Evolutionary conservation across 53 echinoderm and acorn worm genomes (phyloP).

Genomic region (Paracentrotus lividus): DNA sequence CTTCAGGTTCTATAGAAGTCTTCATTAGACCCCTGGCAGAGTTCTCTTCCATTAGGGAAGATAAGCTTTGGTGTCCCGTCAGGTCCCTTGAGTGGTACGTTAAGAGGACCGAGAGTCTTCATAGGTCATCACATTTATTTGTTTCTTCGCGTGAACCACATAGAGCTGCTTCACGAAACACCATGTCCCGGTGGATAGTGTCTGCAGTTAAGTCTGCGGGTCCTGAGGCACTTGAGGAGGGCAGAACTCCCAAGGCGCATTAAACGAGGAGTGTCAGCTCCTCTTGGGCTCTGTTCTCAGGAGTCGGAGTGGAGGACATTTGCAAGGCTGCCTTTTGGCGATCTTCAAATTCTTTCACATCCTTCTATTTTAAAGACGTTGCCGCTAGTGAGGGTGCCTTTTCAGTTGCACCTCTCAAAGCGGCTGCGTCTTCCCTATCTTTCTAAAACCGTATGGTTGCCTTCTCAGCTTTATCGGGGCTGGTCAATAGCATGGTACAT

Average conservation of each 20-base stretch:
- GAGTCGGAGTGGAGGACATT: no score
- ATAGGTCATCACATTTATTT: not conserved
- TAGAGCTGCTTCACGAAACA: not conserved
- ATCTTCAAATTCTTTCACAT: not conserved
- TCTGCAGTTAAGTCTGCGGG: conserved; percentile 1
- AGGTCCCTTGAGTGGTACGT: conserved; percentile 40
- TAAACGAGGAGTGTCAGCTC: no score
- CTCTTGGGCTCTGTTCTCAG: no score
- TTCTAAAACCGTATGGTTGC: no score
- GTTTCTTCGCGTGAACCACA: conserved; percentile 2
- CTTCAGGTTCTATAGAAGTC: not conserved
- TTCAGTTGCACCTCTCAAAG: no score
- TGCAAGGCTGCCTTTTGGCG: not conserved
- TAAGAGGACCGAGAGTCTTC: not conserved
- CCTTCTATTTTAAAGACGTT: not conserved
- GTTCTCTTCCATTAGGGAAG: no score
- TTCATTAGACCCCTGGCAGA: not conserved
- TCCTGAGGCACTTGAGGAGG: not conserved
- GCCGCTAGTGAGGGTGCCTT: no score
- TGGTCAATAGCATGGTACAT: no score
- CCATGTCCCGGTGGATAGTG: conserved; percentile 42
- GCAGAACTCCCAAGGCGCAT: no score
- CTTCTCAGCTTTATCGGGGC: no score
- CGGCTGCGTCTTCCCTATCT: no score
- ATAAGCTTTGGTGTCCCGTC: conserved; percentile 35